These are phyloP conservation scores for Acromyrmex charruanus DNA, from an alignment of 1,140 invertebrate species.

Conservation along the genomic window DNA sequence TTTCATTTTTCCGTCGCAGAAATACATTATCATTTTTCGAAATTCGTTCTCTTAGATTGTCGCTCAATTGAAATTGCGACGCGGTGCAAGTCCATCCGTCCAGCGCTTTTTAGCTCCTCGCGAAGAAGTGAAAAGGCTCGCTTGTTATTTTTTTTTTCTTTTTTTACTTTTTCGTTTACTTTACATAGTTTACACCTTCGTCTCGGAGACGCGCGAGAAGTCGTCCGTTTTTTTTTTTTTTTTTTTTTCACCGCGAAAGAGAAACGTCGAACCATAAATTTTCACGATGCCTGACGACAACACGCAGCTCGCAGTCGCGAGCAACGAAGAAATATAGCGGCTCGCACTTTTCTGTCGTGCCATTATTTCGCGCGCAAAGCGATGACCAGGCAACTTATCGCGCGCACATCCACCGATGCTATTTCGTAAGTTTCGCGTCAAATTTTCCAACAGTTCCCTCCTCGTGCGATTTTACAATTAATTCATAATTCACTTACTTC, in stretches of 20 bases:
- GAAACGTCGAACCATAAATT: background rate
- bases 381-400: constrained; percentile 56
- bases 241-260: background rate
- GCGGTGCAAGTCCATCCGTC: background rate
- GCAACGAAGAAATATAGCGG: background rate
- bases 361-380: constrained; percentile 59
- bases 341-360: constrained; percentile 4
- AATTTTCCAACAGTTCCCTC: constrained; percentile 7
- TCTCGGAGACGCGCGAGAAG: background rate
- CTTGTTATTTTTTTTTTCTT: background rate
- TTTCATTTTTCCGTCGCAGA: background rate
- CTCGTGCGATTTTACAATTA: background rate
- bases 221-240: background rate
- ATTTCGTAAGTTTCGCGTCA: constrained; percentile 25
- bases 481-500: background rate
- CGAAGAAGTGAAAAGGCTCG: background rate
- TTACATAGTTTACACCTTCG: background rate
- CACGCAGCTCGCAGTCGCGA: background rate
- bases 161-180: background rate
- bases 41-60: no score
- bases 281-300: background rate
- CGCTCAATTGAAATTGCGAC: background rate
- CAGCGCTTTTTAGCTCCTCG: background rate
- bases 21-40: no score
- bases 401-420: background rate